Evolutionary conservation across 2,888 invertebrate genomes (phyloP), one percentile per base, ranked within the genome.

Genomic region (Drosophila heteroneura): DNA sequence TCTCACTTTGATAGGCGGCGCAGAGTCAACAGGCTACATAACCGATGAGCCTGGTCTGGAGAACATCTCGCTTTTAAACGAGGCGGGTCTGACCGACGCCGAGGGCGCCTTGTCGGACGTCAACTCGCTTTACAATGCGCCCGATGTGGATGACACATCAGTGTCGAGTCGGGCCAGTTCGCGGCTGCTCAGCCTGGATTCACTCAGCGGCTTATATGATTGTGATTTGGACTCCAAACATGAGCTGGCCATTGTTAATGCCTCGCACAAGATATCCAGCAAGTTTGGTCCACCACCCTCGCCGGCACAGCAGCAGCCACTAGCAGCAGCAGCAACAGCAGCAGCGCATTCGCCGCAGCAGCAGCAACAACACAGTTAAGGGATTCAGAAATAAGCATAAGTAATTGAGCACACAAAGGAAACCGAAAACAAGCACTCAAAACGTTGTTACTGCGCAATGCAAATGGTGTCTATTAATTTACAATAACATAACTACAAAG

Each of bases 41-140:
- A 97, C 97, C 0, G 97, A 97, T 93, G 97, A 97, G 93, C 97
- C 97, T 1, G 97, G 97, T 22, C 94, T 97, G 16, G 97, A 97
- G 93, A 97, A 97, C 93, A 96, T 97, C 59, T 97, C 97, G 49
- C 96, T 97, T 95, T 93, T 97, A 26, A 97, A 97, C 93, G 97
- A 97, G 93, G 96, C 97, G 28, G 97, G 97, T 12, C 95, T 97
- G 53, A 97, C 97, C 2, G 97, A 97, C 94, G 97, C 97, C 14
- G 97, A 97, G 94, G 97, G 97, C 70, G 97, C 97, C 33, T 94
- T 97, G 71, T 97, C 97, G 88, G 97, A 97, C 93, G 97, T 97
- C 59, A 97, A 97, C 94, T 97, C 97, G 12, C 96, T 97, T 85
- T 97, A 96, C 93, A 96, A 96, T 93, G 95, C 95, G 74, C 94